These are phyloP conservation scores for Syrmaticus mikado DNA, from an alignment of 2,113 vertebrate genomes.

Conservation along the genomic window DNA sequence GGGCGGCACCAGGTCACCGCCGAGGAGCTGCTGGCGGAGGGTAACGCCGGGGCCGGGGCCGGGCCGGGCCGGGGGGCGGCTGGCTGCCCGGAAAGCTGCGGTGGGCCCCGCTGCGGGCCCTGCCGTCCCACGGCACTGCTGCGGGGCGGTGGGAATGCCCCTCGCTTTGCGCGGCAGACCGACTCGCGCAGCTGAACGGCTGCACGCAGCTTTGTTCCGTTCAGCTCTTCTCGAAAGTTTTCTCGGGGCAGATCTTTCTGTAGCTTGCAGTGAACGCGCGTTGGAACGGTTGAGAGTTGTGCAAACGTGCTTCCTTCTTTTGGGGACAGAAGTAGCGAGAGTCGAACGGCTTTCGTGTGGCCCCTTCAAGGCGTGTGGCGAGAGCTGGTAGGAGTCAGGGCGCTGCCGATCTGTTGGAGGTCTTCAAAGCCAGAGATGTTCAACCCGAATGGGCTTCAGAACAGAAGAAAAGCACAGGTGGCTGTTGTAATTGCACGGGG, in stretches of 20 bases:
- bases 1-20: neutral
- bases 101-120: too few relatives aligned
- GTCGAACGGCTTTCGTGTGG: neutral
- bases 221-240: neutral
- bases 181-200: neutral
- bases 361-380: fast-evolving
- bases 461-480: neutral
- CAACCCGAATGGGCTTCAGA: fast-evolving
- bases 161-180: neutral
- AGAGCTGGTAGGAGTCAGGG: neutral
- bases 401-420: neutral
- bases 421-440: neutral
- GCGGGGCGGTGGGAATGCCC: neutral
- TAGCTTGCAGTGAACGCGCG: neutral
- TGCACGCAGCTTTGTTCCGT: neutral
- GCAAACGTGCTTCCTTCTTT: neutral
- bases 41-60: neutral
- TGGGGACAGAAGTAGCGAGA: neutral
- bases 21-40: neutral
- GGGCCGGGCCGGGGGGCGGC: neutral
- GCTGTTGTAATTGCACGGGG: fast-evolving
- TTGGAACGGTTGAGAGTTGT: neutral
- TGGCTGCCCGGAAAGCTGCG: too few relatives aligned
- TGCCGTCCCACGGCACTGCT: neutral
- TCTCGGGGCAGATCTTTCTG: neutral